Percentiles rank a stretch among this genome's conserved stretches.
Evolutionary conservation across 2,113 vertebrate species (phyloP).

Genomic region (Scytalopus superciliaris): DNA sequence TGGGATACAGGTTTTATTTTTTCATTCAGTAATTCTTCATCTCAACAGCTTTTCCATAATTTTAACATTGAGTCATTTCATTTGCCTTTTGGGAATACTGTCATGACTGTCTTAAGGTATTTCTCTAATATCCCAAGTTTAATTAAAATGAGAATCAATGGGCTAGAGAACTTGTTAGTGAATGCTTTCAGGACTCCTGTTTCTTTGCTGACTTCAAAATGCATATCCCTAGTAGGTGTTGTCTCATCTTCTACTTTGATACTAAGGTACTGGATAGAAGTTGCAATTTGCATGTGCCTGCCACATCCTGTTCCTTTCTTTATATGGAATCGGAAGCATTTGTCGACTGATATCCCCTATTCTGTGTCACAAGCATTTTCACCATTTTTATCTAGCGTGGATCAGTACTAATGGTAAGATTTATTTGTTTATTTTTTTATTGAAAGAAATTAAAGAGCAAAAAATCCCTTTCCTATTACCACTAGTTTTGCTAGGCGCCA

Average conservation of each 20-base stretch:
- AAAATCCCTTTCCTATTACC: not conserved
- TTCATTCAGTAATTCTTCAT: not conserved
- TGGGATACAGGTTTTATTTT: not conserved
- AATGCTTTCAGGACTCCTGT: not conserved
- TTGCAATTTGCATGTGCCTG: not conserved
- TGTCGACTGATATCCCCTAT: not conserved
- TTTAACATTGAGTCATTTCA: not conserved
- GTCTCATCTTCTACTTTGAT: not conserved
- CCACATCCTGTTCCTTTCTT: not conserved
- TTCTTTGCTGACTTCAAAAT: not conserved
- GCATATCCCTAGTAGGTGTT: not conserved
- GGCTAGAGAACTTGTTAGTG: not conserved
- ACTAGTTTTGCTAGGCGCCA: not conserved
- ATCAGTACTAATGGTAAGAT: not conserved
- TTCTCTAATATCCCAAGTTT: not conserved
- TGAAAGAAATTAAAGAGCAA: not conserved
- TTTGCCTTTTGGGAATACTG: constrained; percentile 4
- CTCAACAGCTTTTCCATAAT: not conserved
- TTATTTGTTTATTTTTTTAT: not conserved
- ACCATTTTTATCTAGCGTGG: not conserved
- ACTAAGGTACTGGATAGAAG: not conserved
- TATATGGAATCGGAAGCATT: not conserved
- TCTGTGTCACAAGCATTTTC: not conserved
- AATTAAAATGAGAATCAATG: not conserved
- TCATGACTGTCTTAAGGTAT: not conserved